These are phyloP conservation scores for Lamellibrachia luymesi DNA, from an alignment of 1,140 invertebrate genomes.

Conservation along the genomic window DNA sequence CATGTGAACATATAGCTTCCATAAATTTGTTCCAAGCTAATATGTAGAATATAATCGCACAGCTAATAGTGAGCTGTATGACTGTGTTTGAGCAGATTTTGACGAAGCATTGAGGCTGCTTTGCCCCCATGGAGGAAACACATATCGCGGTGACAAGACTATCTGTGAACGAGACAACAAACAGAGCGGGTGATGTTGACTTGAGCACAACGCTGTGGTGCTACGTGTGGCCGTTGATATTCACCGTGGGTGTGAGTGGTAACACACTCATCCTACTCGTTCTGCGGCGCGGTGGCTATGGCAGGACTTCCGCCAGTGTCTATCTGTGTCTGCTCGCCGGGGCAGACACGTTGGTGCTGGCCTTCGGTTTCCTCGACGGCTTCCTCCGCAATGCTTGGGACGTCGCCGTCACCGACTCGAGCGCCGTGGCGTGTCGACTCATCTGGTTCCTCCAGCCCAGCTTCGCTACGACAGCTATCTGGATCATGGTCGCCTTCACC, in stretches of 20 bases:
- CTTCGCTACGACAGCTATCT: constrained; percentile 29
- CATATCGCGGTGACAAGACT: background rate
- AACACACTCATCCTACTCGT: constrained; percentile 27
- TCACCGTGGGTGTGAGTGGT: constrained; percentile 26
- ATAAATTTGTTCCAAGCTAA: background rate
- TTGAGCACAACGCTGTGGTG: constrained; percentile 19
- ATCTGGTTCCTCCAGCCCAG: constrained; percentile 28
- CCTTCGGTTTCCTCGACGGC: constrained; percentile 25
- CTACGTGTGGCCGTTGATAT: constrained; percentile 22
- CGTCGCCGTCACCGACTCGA: constrained; percentile 16
- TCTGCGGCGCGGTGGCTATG: constrained; percentile 18
- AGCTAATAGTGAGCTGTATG: background rate
- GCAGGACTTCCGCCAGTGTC: constrained; percentile 28
- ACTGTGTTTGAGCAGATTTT: background rate
- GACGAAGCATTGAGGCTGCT: background rate
- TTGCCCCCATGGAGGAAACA: background rate
- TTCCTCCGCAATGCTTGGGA: constrained; percentile 22
- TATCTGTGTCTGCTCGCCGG: constrained; percentile 31
- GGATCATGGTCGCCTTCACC: constrained; percentile 35
- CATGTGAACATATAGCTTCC: background rate
- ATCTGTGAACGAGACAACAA: background rate
- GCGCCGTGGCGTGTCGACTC: constrained; percentile 28
- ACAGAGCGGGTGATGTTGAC: background rate
- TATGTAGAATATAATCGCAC: background rate
- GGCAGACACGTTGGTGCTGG: constrained; percentile 28